phyloP scores from a whole-genome alignment of 2,797 vertebrate species.

The Lagocephalus sceleratus region DNA sequence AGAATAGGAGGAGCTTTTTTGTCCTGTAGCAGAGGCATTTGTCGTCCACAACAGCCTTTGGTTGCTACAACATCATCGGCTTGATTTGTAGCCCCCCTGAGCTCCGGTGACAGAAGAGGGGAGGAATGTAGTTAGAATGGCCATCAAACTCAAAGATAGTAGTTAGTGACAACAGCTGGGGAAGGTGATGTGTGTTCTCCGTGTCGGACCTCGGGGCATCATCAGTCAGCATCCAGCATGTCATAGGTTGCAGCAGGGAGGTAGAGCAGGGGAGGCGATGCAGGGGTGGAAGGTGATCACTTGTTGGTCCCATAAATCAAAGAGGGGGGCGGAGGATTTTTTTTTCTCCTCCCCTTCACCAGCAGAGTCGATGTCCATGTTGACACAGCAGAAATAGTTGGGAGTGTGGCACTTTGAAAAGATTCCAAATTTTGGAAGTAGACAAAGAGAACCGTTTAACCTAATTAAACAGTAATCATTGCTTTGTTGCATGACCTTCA shows the following conservation, averaged over 20 bases:
- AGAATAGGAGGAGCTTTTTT: slow-evolving; percentile 28
- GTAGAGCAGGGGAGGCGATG: slow-evolving; percentile 28
- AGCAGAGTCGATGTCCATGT: slow-evolving; percentile 23
- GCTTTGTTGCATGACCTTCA: background rate
- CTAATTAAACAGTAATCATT: background rate
- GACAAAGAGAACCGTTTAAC: no score
- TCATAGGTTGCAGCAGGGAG: slow-evolving; percentile 45
- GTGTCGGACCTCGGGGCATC: slow-evolving; percentile 57
- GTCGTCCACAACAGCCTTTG: slow-evolving; percentile 52
- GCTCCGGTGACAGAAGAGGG: slow-evolving; percentile 67
- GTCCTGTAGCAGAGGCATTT: slow-evolving; percentile 43
- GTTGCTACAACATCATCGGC: slow-evolving; percentile 61
- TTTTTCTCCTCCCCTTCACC: slow-evolving; percentile 19
- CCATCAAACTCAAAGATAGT: slow-evolving; percentile 71
- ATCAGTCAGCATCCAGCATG: slow-evolving; percentile 68
- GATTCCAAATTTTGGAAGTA: no score
- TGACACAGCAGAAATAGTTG: slow-evolving; percentile 16
- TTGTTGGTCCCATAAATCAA: slow-evolving; percentile 66
- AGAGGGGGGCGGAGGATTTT: slow-evolving; percentile 9
- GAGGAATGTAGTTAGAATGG: slow-evolving; percentile 70
- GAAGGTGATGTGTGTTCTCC: slow-evolving; percentile 57
- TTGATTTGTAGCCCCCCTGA: slow-evolving; percentile 72
- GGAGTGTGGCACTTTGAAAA: background rate
- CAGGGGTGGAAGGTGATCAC: slow-evolving; percentile 38
- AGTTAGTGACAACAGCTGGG: slow-evolving; percentile 77